Evolutionary conservation across 2,113 vertebrate genomes (phyloP), one percentile per base, ranked within the genome.

Genomic region (Phrynosoma blainvillii): DNA sequence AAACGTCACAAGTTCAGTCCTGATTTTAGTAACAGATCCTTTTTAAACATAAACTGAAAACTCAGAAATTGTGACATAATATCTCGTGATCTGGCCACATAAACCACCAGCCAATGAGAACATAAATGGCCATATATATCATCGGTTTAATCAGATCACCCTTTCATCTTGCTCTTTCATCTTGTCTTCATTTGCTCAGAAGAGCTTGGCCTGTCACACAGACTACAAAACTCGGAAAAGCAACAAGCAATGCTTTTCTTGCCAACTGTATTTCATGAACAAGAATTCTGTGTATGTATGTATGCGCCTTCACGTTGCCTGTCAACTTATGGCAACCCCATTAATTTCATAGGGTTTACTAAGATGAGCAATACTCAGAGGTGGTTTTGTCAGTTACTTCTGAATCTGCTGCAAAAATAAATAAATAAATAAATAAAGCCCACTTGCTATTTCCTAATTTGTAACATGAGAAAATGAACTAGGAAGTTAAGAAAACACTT

Each of bases 101-200:
- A 32, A 71, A 71, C n/a, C 30, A 36, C 47, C n/a, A 25, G 30
- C 42, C 66, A 80, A 71, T 27, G 30, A 40, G 85, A 16, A 56
- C 12, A 9, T 6, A 80, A 23, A 59, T 80, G 32, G 8, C 14
- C 14, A 32, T 71, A 56, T 23, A 70, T 87, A 71, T 79, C 47
- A 79, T 71, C 2, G 0, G 18, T n/a, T 68, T 87, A 80, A 80
- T 86, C 79, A 79, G 66, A 73, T 59, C 32, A 11, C 3, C 36
- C 66, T 79, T 79, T 56, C 85, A 20, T 73, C n/a, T 8, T 20
- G 14, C 10, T 80, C 78, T 87, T 80, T 73, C 85, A 80, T 87
- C 52, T 42, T 36, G 14, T 73, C 68, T 80, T 71, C 16, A 87
- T 27, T 73, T 20, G 54, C n/a, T 80, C 21, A 10, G 9, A 79